Conservation (phyloP, 2,113 vertebrate species). For the Trochalopteron elliotii region DNA sequence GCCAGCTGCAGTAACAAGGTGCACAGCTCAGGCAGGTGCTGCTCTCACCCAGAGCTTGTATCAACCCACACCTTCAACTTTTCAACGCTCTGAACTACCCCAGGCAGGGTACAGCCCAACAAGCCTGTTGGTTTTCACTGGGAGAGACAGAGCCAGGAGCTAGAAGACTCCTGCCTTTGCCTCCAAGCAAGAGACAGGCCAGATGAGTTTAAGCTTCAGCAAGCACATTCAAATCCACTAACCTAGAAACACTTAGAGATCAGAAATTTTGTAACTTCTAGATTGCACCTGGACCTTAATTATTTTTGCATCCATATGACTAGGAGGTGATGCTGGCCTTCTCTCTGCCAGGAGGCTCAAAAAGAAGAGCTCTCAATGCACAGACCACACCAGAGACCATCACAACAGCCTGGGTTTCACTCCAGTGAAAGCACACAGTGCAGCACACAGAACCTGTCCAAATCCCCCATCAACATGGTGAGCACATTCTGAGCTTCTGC, state of each 20-base stretch:
- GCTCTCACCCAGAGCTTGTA: neutral
- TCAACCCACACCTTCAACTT: neutral
- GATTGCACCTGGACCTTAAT: neutral
- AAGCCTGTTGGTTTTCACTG: accelerated
- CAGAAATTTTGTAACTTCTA: neutral
- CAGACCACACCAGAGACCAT: neutral
- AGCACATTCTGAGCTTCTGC: neutral
- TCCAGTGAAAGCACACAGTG: neutral
- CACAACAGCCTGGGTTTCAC: neutral
- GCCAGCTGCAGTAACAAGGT: neutral
- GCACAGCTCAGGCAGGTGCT: neutral
- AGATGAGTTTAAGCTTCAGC: neutral
- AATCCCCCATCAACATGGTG: neutral
- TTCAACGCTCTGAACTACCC: neutral
- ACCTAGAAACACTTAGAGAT: neutral
- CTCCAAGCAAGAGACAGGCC: neutral
- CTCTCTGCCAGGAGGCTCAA: neutral
- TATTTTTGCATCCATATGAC: neutral
- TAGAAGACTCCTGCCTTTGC: neutral
- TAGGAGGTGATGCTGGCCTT: neutral
- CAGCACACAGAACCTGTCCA: neutral
- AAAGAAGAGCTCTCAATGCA: neutral
- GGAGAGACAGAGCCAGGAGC: neutral
- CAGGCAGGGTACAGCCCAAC: neutral
- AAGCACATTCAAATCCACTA: neutral